A percentile compares a stretch with the other conserved stretches of the same genome.
Conservation (phyloP, 2,113 vertebrate species). For the Percopsis transmontana region DNA sequence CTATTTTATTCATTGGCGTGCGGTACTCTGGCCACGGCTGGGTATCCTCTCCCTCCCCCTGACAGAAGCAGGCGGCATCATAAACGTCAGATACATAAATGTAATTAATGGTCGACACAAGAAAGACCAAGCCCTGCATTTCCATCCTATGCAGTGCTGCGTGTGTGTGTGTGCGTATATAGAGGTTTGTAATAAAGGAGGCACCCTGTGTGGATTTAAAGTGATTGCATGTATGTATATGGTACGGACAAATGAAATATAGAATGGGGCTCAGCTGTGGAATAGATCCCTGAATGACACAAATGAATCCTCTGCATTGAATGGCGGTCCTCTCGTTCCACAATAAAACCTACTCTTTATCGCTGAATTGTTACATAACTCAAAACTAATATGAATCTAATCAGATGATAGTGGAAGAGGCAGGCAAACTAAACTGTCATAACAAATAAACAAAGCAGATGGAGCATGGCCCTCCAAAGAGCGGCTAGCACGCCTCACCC, state of each 20-base stretch:
- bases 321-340: conserved; percentile 46
- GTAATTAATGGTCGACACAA: conserved; percentile 51
- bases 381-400: neutral
- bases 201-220: conserved; percentile 34
- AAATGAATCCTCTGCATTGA: conserved; percentile 60
- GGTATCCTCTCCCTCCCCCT: neutral
- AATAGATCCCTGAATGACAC: conserved; percentile 48
- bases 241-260: conserved; percentile 39
- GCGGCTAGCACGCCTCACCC: too few relatives aligned
- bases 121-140: conserved; percentile 33
- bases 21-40: neutral
- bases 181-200: neutral
- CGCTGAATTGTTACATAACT: too few relatives aligned
- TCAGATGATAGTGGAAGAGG: neutral
- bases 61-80: neutral
- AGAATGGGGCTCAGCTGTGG: conserved; percentile 70
- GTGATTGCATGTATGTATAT: conserved; percentile 47
- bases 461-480: too few relatives aligned
- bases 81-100: conserved; percentile 61
- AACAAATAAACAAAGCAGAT: neutral
- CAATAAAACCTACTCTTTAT: conserved; percentile 50
- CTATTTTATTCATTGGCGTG: neutral
- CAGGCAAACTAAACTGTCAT: neutral
- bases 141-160: conserved; percentile 42
- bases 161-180: conserved; percentile 20